Percentiles rank a stretch among this genome's conserved stretches.
Evolutionary conservation across 2,113 vertebrate species (phyloP).

Genomic region (Seriola dumerili): DNA sequence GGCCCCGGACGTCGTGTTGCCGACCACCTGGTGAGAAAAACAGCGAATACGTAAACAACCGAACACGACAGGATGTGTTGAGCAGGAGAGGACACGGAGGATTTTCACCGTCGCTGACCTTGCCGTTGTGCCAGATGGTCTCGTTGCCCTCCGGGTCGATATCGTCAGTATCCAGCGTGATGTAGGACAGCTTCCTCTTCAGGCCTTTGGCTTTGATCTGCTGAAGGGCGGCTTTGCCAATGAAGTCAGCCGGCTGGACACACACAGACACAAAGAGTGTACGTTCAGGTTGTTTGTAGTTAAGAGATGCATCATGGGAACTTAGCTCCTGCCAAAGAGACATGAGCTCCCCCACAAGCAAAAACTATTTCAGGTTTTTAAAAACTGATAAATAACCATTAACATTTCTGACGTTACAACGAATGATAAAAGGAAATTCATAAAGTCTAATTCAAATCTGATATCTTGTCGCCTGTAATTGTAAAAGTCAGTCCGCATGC

Average conservation of each 20-base stretch:
- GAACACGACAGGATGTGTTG: background rate
- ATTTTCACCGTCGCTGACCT: conserved; percentile 80
- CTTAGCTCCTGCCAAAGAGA: too few species aligned
- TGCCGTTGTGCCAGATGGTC: conserved; percentile 92
- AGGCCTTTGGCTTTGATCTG: conserved; percentile 92
- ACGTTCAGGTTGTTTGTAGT: background rate
- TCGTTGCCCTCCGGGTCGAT: conserved; percentile 98
- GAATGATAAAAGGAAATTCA: too few species aligned
- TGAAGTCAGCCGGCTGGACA: conserved; percentile 91
- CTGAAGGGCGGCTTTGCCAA: conserved; percentile 92
- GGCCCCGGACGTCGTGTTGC: conserved; percentile 95
- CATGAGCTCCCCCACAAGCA: too few species aligned
- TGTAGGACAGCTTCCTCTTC: conserved; percentile 90
- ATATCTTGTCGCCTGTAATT: too few species aligned
- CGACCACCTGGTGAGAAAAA: conserved; percentile 88
- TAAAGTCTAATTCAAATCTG: too few species aligned
- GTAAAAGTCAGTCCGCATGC: too few species aligned
- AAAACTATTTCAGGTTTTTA: too few species aligned
- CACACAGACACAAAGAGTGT: conserved; percentile 6
- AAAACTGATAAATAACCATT: too few species aligned
- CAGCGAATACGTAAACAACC: background rate
- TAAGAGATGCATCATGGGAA: too few species aligned
- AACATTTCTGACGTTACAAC: too few species aligned
- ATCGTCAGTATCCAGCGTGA: conserved; percentile 90
- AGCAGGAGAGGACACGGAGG: background rate